Percentiles rank a stretch among this genome's conserved stretches.
These are phyloP conservation scores for Apamea sordens DNA, from an alignment of 2,888 invertebrate genomes.

Conservation along the genomic window DNA sequence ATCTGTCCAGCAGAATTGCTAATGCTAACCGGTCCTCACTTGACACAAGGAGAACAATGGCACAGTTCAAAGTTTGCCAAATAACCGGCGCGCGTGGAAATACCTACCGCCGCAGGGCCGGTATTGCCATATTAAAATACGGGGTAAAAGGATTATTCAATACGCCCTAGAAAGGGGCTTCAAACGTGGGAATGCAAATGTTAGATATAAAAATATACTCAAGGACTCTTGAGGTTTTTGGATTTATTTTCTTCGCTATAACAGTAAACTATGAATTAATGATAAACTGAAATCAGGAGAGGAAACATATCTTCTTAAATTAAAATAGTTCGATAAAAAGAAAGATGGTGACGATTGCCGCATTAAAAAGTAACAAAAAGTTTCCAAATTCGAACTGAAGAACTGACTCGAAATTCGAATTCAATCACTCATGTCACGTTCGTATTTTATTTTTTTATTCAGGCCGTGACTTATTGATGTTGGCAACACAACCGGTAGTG, in stretches of 20 bases:
- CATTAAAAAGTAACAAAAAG: background rate
- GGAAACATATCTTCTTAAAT: background rate
- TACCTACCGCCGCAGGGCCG: conserved; percentile 27
- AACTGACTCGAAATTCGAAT: conserved; percentile 34
- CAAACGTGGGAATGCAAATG: background rate
- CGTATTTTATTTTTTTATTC: conserved; percentile 40
- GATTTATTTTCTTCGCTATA: background rate
- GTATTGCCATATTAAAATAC: conserved; percentile 34
- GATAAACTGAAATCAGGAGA: background rate
- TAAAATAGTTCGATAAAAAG: background rate
- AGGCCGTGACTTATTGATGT: conserved; percentile 47
- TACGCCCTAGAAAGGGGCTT: background rate
- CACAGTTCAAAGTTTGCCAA: conserved; percentile 53
- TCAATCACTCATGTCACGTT: conserved; percentile 32
- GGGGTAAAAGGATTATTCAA: background rate
- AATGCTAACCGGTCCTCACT: conserved; percentile 44
- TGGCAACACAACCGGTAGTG: conserved; percentile 50
- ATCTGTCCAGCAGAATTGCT: conserved; percentile 36
- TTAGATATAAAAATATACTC: background rate
- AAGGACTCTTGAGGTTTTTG: background rate
- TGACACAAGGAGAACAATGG: conserved; percentile 47
- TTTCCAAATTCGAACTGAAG: background rate
- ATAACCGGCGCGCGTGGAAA: conserved; percentile 36
- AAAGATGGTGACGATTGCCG: background rate
- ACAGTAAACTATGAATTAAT: background rate